A percentile compares a stretch with the other conserved stretches of the same genome.
Evolutionary conservation across 2,888 invertebrate genomes (phyloP).

Genomic region (Lithodes maja): DNA sequence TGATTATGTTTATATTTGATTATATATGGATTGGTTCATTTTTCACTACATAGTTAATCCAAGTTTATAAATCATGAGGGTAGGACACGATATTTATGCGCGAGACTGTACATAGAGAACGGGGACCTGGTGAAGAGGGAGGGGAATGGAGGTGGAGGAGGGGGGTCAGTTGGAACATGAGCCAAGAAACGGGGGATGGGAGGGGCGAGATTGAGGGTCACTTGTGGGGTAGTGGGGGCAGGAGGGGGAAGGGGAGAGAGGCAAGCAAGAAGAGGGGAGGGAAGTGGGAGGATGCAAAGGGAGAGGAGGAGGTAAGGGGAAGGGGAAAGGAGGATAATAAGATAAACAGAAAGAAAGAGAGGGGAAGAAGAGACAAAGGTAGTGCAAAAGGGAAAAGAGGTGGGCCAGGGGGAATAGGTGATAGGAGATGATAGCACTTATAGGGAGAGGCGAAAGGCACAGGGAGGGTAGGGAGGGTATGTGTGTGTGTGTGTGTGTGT

Average conservation of each 20-base stretch:
- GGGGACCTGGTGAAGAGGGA: neutral
- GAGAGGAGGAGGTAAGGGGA: neutral
- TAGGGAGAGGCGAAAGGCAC: neutral
- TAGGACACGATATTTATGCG: too few species aligned
- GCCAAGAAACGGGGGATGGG: neutral
- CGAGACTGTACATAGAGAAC: too few species aligned
- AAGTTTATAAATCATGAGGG: too few species aligned
- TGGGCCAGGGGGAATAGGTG: neutral
- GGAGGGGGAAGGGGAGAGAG: neutral
- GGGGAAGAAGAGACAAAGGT: conserved; percentile 5
- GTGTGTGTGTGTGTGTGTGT: neutral
- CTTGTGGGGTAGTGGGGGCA: neutral
- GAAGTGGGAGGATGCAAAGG: neutral
- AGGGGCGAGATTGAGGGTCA: neutral
- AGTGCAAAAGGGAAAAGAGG: conserved; percentile 6
- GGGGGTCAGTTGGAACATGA: neutral
- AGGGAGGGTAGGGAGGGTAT: conserved; percentile 1
- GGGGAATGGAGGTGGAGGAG: neutral
- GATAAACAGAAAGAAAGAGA: neutral
- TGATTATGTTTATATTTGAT: too few species aligned
- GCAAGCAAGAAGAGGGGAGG: neutral
- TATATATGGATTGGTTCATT: too few species aligned
- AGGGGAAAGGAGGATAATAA: neutral
- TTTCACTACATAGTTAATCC: too few species aligned
- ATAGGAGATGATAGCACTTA: neutral